A percentile compares a stretch with the other conserved stretches of the same genome.
phyloP scores from a whole-genome alignment of 2,113 vertebrate species.

The Gasterosteus nipponicus region DNA sequence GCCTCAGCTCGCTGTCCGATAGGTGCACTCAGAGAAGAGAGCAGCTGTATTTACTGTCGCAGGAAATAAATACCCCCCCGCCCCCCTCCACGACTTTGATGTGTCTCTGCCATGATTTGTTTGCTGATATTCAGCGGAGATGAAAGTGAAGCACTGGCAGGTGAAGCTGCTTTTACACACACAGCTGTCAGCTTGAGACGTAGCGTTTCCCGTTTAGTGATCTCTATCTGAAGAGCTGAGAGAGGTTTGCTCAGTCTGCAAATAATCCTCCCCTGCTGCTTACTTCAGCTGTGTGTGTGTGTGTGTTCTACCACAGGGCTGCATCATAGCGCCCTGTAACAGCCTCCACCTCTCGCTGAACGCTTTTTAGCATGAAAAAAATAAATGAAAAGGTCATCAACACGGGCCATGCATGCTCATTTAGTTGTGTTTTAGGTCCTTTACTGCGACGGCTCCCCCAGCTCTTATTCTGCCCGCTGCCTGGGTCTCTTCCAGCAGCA shows the following conservation, averaged over 20 bases:
- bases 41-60: conserved; percentile 73
- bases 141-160: conserved; percentile 35
- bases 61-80: conserved; percentile 77
- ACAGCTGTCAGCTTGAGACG: conserved; percentile 29
- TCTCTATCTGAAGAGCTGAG: background rate
- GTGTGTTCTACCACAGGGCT: background rate
- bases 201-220: conserved; percentile 38
- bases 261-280: conserved; percentile 9
- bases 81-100: conserved; percentile 32
- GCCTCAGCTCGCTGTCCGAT: conserved; percentile 48
- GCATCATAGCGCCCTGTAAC: conserved; percentile 3
- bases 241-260: conserved; percentile 30
- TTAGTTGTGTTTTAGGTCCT: background rate
- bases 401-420: background rate
- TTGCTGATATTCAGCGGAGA: conserved; percentile 33
- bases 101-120: conserved; percentile 48
- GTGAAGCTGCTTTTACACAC: conserved; percentile 14
- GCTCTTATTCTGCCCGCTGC: conserved; percentile 54
- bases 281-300: conserved; percentile 4
- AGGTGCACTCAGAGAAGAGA: conserved; percentile 48
- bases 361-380: background rate
- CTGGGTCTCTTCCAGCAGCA: conserved; percentile 48
- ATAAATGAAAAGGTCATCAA: background rate
- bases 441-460: conserved; percentile 1
- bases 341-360: background rate